Base-by-base conservation (phyloP, 2,888 invertebrate genomes). In the Muschampia plurimacula region DNA sequence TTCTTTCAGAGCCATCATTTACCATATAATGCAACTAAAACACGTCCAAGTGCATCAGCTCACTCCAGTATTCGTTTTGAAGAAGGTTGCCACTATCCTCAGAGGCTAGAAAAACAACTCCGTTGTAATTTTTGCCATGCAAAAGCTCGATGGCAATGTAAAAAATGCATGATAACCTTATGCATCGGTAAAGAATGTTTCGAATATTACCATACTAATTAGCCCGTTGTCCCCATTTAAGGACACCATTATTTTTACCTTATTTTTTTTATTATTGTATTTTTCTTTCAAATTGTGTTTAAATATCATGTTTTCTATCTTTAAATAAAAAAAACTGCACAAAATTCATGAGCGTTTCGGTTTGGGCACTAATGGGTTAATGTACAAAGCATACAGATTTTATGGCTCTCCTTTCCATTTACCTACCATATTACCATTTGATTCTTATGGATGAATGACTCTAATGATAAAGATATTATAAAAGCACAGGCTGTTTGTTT, bases 141-240 rank as follows among this genome's bases (percentile, higher is more conserved):
- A 68, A 73, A 69, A 74, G 74, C 74, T 69, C 74, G 73, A 65
- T 77, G 76, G 74, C 69, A 75, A 69, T 77, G 76, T 73, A 72
- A 77, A 74, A 74, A 75, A 69, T 77, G 79, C 68, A 68, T 74
- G 59, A 77, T 77, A 74, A 77, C 77, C 63, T 74, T 77, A 52
- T 78, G 77, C 74, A 73, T 79, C 65, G 76, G 76, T 74, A 72
- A 74, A 75, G 72, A 72, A 73, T 78, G 78, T 74, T 77, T 78
- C 73, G 46, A 32, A 52, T 52, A 66, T 32, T 66, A n/a, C 36
- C 66, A 52, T 13, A 32, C 52, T 7, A 5, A n/a, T 52, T 36
- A 36, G n/a, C 32, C 32, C 66, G 15, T 2, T 52, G 66, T 52
- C 46, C 66, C n/a, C 49, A 52, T 22, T 52, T 52, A 36, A 52